Evolutionary conservation across 2,113 vertebrate genomes (phyloP), one percentile per base, ranked within the genome.

Genomic region (Apaloderma vittatum): DNA sequence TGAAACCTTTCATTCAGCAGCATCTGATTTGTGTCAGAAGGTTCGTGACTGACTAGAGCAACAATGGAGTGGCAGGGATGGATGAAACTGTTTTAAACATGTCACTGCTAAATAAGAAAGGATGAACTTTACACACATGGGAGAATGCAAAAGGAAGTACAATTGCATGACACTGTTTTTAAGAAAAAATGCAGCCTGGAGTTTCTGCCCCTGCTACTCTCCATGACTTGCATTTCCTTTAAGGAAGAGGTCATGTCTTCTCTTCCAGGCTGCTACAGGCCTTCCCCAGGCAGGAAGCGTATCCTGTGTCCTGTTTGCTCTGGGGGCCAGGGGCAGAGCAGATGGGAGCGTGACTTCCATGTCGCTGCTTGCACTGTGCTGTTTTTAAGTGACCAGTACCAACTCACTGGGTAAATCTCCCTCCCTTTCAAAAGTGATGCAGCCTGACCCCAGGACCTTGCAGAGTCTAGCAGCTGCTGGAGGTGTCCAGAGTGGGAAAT

Each of bases 301-400:
- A 93, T 93, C 94, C 91, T 90, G 79, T 90, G 92, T 90, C 94
- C 55, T 86, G 76, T 84, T 94, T 93, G 93, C 93, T 86, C 92
- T 26, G 46, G 78, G 76, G 37, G 27, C 55, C 34, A 17, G 29
- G 11, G 46, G 52, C 12, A 11, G 59, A 88, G 57, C 66, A 77
- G 45, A 75, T 67, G 71, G 36, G 19, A 92, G 23, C 5, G 15
- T 24, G 36, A 86, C 43, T 94, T 95, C 81, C 72, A 76, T 0
- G 0, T 59, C 2, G 3, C 40, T 87, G 46, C 55, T 86, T 82
- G 32, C 55, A 46, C 27, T 24, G 9, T 46, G 45, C n/a, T 51
- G 7, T 22, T 67, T 73, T 32, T 37, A 70, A 83, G 67, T 10
- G 24, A 62, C 23, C 11, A 72, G 46, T 52, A 55, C 59, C 8